Evolutionary conservation across 1,140 invertebrate genomes (phyloP).

Genomic region (Drosophila mayri): DNA sequence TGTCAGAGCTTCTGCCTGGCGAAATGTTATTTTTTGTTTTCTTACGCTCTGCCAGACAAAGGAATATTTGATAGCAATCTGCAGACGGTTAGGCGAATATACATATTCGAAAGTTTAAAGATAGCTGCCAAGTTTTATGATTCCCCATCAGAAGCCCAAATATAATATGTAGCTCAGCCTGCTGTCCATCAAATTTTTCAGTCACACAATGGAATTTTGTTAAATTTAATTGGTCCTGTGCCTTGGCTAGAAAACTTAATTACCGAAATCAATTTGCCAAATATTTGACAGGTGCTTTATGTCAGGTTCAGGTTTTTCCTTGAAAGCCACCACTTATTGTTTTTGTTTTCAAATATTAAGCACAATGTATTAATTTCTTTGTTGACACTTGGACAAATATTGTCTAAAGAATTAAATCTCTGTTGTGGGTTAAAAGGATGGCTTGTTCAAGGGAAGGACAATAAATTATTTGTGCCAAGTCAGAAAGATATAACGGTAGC

Average conservation of each 20-base stretch:
- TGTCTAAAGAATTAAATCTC: neutral
- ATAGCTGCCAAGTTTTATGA: constrained; percentile 7
- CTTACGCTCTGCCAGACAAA: constrained; percentile 47
- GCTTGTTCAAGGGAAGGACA: neutral
- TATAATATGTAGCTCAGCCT: neutral
- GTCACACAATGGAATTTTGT: constrained; percentile 1
- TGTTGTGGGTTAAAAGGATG: neutral
- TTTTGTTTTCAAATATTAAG: neutral
- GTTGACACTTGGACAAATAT: neutral
- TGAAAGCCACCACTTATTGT: neutral
- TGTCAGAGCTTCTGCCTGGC: constrained; percentile 26
- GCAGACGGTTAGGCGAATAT: constrained; percentile 35
- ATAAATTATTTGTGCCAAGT: constrained; percentile 1
- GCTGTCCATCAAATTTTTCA: constrained; percentile 1
- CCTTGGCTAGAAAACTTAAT: constrained; percentile 8
- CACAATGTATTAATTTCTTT: constrained; percentile 1
- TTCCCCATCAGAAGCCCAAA: constrained; percentile 1
- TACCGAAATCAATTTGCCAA: constrained; percentile 21
- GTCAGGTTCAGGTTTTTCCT: neutral
- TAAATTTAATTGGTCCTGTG: constrained; percentile 2
- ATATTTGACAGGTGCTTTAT: constrained; percentile 15
- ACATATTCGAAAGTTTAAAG: constrained; percentile 38
- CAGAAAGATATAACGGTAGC: neutral
- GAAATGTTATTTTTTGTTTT: constrained; percentile 54
- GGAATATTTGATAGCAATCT: constrained; percentile 62